Conservation (phyloP, 2,888 invertebrate species). For the Cheilosia soror region DNA sequence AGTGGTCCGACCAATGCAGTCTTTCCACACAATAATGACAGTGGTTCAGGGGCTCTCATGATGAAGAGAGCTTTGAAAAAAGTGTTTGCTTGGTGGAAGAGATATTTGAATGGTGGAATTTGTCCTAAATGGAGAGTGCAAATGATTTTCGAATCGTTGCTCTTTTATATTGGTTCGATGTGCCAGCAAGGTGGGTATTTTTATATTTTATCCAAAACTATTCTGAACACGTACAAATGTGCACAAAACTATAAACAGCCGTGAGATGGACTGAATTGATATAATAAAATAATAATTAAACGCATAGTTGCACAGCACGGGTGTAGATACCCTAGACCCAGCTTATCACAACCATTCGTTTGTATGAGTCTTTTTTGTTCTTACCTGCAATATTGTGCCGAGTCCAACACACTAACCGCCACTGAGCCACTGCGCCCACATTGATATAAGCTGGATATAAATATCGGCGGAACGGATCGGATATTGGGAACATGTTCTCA, state of each 20-base stretch:
- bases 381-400: no score
- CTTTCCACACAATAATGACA: constrained; percentile 32
- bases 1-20: constrained; percentile 50
- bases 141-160: constrained; percentile 80
- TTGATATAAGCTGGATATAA: no score
- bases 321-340: no score
- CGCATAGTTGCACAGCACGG: no score
- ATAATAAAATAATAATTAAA: no score
- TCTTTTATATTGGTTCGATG: constrained; percentile 84
- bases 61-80: constrained; percentile 23
- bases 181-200: constrained; percentile 83
- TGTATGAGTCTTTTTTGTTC: no score
- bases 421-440: no score
- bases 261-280: no score
- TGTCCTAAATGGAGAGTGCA: constrained; percentile 76
- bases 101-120: constrained; percentile 48
- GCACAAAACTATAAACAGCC: background rate
- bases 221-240: background rate
- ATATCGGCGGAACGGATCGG: no score
- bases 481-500: no score
- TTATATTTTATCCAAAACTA: background rate
- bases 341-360: no score
- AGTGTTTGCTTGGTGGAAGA: constrained; percentile 66
- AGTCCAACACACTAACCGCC: no score
- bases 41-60: constrained; percentile 1